phyloP scores from a whole-genome alignment of 1,140 invertebrate species.

The Eriosoma lanigerum region DNA sequence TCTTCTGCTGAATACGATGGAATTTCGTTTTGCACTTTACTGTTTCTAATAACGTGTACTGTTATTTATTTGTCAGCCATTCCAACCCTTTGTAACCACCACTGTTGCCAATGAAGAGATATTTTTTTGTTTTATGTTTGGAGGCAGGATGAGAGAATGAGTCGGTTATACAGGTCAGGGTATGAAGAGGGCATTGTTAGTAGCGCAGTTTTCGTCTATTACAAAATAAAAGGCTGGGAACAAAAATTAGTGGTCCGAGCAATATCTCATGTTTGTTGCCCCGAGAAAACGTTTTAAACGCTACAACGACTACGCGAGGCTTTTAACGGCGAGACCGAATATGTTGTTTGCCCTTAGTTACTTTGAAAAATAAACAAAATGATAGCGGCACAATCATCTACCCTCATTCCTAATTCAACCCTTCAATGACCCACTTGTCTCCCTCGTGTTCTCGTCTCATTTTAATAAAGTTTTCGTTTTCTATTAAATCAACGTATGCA shows the following conservation, averaged over 20 bases:
- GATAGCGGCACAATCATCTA: neutral
- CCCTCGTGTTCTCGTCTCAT: neutral
- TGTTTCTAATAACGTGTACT: constrained; percentile 33
- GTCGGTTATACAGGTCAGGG: neutral
- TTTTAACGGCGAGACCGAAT: constrained; percentile 16
- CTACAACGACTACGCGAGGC: constrained; percentile 12
- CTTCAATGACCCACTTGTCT: neutral
- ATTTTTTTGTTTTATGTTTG: neutral
- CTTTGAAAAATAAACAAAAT: constrained; percentile 29
- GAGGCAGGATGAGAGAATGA: neutral
- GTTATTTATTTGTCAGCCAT: constrained; percentile 25
- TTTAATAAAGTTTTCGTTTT: neutral
- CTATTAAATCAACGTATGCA: constrained; percentile 15
- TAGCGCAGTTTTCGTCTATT: constrained; percentile 5
- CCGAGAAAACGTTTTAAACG: constrained; percentile 26
- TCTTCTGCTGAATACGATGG: constrained; percentile 1
- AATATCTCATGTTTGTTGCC: constrained; percentile 32
- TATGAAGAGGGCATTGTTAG: neutral
- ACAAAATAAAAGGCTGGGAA: constrained; percentile 20
- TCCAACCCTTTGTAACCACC: constrained; percentile 18
- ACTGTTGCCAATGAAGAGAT: neutral
- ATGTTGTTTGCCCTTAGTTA: constrained; percentile 36
- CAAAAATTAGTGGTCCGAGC: constrained; percentile 25
- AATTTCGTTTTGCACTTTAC: constrained; percentile 26
- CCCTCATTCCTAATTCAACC: neutral